Evolutionary conservation across 2,888 invertebrate genomes (phyloP).

Genomic region (Rhingia campestris): DNA sequence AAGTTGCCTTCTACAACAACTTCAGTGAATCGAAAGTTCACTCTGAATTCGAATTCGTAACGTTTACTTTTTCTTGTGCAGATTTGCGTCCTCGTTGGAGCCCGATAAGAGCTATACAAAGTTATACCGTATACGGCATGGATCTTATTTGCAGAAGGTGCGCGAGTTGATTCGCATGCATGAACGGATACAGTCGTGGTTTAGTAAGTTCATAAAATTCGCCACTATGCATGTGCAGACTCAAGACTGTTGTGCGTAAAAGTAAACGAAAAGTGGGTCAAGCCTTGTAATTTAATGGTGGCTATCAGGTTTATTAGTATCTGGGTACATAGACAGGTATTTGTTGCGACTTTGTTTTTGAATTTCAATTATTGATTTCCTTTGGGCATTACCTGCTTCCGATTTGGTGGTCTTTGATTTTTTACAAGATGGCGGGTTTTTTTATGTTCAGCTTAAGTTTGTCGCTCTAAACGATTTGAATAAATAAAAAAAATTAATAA

Average conservation of each 20-base stretch:
- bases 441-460: not conserved
- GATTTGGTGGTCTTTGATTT: constrained; percentile 1
- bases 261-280: constrained; percentile 50
- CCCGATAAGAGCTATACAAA: not conserved
- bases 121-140: constrained; percentile 5
- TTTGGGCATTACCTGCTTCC: constrained; percentile 15
- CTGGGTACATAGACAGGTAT: constrained; percentile 11
- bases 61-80: constrained; percentile 52
- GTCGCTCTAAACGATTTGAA: not conserved
- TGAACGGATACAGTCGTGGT: not conserved
- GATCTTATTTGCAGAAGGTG: constrained; percentile 8
- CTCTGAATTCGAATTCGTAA: constrained; percentile 19
- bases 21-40: constrained; percentile 71
- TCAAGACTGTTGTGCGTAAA: constrained; percentile 24
- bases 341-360: constrained; percentile 23
- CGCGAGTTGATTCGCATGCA: not conserved
- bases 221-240: constrained; percentile 32
- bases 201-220: constrained; percentile 3
- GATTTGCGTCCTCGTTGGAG: constrained; percentile 1
- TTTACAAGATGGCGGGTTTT: too few species aligned
- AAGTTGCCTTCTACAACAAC: not conserved
- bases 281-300: constrained; percentile 41
- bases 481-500: too few species aligned
- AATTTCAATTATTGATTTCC: constrained; percentile 38
- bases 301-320: constrained; percentile 30